phyloP scores from a whole-genome alignment of 1,140 invertebrate genomes.

The Maconellicoccus hirsutus region DNA sequence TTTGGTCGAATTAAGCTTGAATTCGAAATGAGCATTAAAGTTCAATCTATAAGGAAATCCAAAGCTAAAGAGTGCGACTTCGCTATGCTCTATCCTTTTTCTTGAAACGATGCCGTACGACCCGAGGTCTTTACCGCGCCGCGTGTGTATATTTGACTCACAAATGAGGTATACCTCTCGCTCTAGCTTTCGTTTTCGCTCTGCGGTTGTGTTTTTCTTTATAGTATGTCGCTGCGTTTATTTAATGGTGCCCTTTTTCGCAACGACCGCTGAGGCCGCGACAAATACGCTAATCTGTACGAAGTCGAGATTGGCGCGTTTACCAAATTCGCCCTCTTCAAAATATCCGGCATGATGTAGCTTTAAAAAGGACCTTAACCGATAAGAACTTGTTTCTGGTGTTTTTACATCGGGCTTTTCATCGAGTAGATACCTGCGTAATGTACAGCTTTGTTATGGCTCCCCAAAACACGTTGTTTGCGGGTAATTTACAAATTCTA shows the following conservation, averaged over 20 bases:
- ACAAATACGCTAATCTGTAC: conserved; percentile 7
- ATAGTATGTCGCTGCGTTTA: neutral
- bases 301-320: neutral
- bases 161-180: too few relatives aligned
- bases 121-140: neutral
- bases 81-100: too few relatives aligned
- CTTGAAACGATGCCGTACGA: too few relatives aligned
- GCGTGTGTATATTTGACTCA: conserved; percentile 1
- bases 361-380: neutral
- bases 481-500: too few relatives aligned
- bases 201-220: neutral
- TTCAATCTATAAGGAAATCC: conserved; percentile 16
- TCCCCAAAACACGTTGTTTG: too few relatives aligned
- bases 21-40: conserved; percentile 21
- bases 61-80: neutral
- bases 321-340: neutral
- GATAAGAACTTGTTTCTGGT: too few relatives aligned
- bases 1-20: conserved; percentile 21
- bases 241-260: conserved; percentile 12
- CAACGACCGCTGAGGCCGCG: too few relatives aligned
- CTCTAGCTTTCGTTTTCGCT: too few relatives aligned
- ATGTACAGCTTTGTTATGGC: too few relatives aligned
- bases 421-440: too few relatives aligned
- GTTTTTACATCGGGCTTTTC: too few relatives aligned
- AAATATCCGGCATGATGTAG: neutral